Evolutionary conservation across 2,888 invertebrate species (phyloP), one percentile per base, ranked within the genome.

Genomic region (Dermolepida albohirtum): DNA sequence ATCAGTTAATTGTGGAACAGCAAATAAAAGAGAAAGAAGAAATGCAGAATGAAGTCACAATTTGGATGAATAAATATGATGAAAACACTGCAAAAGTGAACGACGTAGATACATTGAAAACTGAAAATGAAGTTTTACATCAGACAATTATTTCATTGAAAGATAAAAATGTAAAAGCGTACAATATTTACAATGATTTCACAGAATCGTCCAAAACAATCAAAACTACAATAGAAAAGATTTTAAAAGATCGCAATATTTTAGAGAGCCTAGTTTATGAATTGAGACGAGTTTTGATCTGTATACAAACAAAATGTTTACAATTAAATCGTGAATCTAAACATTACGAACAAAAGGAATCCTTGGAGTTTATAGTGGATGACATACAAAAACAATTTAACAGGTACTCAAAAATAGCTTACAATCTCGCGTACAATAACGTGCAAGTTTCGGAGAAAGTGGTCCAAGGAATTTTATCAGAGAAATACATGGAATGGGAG

Each of bases 1-100:
- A 81, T 66, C 78, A 74, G 71, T 74, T 76, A 5, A 70, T 73
- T 0, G 78, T 75, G 68, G 74, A 79, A 64, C 71, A 79, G 51
- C 71, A 72, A 1, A 79, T 80, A 62, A 77, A 78, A 50, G 81
- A 81, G 27, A 66, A 51, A 40, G 54, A 62, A 44, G 17, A 40
- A 2, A 41, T 72, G 29, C 70, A 76, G 49, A 76, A 74, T 16
- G 66, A 71, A 66, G 59, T 69, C 49, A 67, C 44, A 22, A 17
- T 17, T 47, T 64, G 43, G 74, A 64, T 63, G 29, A 59, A 62
- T 17, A 43, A 49, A 17, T 40, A 12, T 27, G 50, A 68, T 59
- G 65, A 52, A 39, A 65, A 69, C 5, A 17, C 57, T 1, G n/a
- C 12, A 11, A 51, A 16, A 16, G 22, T 44, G 1, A 12, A 69